Percentiles rank a stretch among this genome's conserved stretches.
phyloP scores from a whole-genome alignment of 53 echinoderm and acorn worm genomes.

The Echinometra lucunter region DNA sequence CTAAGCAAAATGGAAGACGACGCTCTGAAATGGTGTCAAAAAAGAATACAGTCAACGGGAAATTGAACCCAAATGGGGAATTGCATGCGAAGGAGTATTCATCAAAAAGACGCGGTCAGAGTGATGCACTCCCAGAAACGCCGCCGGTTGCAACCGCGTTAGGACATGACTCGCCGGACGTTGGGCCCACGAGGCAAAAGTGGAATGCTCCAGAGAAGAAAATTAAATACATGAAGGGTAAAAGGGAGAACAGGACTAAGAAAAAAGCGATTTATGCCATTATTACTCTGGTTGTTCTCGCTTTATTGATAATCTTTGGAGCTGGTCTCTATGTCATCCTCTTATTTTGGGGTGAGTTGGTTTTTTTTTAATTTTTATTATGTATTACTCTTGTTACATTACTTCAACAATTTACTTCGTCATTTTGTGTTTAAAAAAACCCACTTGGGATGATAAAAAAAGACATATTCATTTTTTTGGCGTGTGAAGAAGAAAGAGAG shows the following conservation, averaged over 20 bases:
- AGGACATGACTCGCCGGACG: background rate
- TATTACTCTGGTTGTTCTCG: conserved; percentile 37
- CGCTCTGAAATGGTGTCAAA: background rate
- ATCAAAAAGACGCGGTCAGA: conserved; percentile 30
- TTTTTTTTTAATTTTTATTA: no score
- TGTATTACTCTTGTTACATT: no score
- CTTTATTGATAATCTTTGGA: conserved; percentile 48
- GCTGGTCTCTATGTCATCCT: conserved; percentile 57
- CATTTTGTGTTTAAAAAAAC: no score
- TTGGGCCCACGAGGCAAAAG: background rate
- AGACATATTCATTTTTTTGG: background rate
- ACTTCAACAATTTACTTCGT: no score
- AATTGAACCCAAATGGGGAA: background rate
- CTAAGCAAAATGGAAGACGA: no score
- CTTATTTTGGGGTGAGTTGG: conserved; percentile 5
- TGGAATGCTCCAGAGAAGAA: background rate
- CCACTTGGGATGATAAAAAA: no score
- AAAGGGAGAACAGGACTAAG: conserved; percentile 34
- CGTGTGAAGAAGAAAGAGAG: no score
- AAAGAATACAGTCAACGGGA: background rate
- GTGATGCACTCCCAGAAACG: conserved; percentile 42
- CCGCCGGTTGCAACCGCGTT: background rate
- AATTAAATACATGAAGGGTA: conserved; percentile 1
- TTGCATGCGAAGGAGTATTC: background rate
- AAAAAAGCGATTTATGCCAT: conserved; percentile 3